Evolutionary conservation across 2,888 invertebrate species (phyloP).

Genomic region (Rotaria socialis): DNA sequence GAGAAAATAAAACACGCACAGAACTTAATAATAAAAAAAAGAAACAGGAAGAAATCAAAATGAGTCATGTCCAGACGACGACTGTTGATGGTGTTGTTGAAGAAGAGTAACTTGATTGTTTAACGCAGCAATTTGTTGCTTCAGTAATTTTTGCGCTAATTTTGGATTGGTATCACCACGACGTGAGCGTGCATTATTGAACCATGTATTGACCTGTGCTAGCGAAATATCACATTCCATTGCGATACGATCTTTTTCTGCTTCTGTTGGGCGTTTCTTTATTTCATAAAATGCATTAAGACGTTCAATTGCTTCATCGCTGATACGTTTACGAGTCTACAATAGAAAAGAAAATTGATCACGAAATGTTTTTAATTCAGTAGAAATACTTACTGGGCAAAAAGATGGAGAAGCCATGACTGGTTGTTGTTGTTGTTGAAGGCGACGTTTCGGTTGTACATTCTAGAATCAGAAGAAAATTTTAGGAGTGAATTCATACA

Average conservation of each 20-base stretch:
- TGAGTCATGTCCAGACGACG: not conserved
- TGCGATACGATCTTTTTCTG: not conserved
- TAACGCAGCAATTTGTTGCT: not conserved
- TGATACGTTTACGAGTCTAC: not conserved
- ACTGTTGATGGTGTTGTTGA: not conserved
- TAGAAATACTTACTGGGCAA: not conserved
- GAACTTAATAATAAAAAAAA: not conserved
- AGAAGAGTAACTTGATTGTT: conserved; percentile 2
- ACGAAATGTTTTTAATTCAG: too few relatives aligned
- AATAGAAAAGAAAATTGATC: not conserved
- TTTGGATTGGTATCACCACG: not conserved
- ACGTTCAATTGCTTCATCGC: conserved; percentile 1
- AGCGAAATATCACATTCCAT: not conserved
- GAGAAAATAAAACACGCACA: not conserved
- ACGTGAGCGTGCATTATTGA: not conserved
- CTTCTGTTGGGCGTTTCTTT: not conserved
- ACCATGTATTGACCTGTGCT: not conserved
- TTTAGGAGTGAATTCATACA: too few relatives aligned
- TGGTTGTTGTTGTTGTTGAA: not conserved
- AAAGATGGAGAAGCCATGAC: not conserved
- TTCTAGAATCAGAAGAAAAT: not conserved
- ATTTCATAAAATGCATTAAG: not conserved
- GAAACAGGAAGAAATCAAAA: not conserved
- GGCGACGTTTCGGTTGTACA: not conserved
- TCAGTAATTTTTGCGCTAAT: not conserved